A percentile compares a stretch with the other conserved stretches of the same genome.
Conservation (phyloP, 2,797 vertebrate species). For the Micromesistius poutassou region DNA sequence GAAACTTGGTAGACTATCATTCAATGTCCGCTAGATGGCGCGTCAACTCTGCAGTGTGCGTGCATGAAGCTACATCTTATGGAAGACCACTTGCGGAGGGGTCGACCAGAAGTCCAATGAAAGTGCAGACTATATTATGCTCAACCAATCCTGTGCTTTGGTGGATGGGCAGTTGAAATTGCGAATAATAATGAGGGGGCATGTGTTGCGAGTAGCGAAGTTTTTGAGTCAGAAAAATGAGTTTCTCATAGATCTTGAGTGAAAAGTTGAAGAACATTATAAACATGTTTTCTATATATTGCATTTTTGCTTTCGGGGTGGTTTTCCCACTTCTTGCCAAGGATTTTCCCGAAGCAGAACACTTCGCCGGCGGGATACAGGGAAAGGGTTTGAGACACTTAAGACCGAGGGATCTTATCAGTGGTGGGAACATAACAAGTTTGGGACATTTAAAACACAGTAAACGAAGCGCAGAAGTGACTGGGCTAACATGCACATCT, state of each 20-base stretch:
- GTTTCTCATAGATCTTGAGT: conserved; percentile 16
- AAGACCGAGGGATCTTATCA: conserved; percentile 27
- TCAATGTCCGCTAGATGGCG: neutral
- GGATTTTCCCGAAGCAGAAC: conserved; percentile 21
- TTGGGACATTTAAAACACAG: conserved; percentile 30
- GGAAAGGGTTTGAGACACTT: conserved; percentile 30
- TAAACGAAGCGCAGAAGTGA: conserved; percentile 51
- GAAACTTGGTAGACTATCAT: neutral
- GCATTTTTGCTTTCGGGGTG: conserved; percentile 45
- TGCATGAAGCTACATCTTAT: neutral
- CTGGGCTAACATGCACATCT: conserved; percentile 65
- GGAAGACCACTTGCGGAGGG: conserved; percentile 4
- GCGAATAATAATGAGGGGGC: conserved; percentile 40
- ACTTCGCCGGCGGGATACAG: neutral
- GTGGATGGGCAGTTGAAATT: conserved; percentile 54
- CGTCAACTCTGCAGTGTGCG: neutral
- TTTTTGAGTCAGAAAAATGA: conserved; percentile 22
- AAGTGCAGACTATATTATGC: conserved; percentile 36
- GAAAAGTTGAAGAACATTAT: conserved; percentile 14
- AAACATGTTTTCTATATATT: conserved; percentile 55
- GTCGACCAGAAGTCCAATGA: conserved; percentile 54
- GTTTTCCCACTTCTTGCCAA: conserved; percentile 39
- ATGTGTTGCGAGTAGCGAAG: conserved; percentile 31
- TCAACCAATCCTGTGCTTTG: conserved; percentile 48
- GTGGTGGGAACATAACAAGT: conserved; percentile 26